Evolutionary conservation across 2,797 vertebrate species (phyloP).

Genomic region (Girardinus metallicus): DNA sequence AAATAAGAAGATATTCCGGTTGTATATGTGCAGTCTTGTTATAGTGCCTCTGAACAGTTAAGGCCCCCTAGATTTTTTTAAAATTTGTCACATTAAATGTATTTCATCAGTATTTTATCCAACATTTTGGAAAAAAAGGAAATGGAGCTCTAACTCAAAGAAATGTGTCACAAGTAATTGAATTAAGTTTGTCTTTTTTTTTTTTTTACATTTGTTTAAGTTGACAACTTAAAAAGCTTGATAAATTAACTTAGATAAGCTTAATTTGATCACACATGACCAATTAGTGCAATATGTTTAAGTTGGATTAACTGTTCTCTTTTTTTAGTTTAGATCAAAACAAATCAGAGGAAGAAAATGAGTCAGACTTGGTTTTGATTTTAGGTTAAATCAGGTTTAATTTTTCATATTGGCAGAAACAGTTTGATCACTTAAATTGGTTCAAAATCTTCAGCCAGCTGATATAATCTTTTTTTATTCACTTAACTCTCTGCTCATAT

Average conservation of each 20-base stretch:
- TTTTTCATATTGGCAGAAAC: background rate
- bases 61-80: background rate
- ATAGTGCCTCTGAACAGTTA: background rate
- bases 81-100: background rate
- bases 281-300: no score
- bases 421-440: background rate
- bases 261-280: no score
- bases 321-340: background rate
- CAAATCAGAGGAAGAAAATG: background rate
- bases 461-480: background rate
- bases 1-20: background rate
- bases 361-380: background rate
- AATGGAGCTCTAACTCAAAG: no score
- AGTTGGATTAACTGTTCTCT: background rate
- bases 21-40: background rate
- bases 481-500: background rate
- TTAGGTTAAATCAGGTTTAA: background rate
- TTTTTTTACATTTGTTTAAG: no score
- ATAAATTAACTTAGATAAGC: no score
- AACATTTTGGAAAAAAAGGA: no score
- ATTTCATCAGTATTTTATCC: background rate
- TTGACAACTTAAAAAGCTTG: no score
- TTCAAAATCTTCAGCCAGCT: background rate
- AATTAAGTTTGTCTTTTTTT: no score
- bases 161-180: no score